Evolutionary conservation across 2,113 vertebrate genomes (phyloP).

Genomic region (Todiramphus saurophagus): DNA sequence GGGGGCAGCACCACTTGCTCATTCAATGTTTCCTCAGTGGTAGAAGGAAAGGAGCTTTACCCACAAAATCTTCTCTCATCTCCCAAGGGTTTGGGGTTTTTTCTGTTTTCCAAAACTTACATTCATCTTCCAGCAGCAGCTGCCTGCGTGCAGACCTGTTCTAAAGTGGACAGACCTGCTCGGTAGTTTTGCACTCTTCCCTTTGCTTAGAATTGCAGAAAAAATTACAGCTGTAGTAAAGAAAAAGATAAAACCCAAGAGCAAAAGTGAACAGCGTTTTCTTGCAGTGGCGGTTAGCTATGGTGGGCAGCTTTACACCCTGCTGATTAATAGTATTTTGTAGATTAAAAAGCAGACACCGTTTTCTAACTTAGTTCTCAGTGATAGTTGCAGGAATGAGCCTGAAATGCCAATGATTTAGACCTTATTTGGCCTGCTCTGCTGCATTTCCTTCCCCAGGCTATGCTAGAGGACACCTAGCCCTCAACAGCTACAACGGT

Average conservation of each 20-base stretch:
- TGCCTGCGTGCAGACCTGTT: not conserved
- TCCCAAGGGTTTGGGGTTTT: not conserved
- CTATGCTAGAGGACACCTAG: not conserved
- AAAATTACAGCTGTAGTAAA: not conserved
- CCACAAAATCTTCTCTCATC: not conserved
- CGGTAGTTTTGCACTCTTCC: not conserved
- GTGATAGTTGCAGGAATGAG: not conserved
- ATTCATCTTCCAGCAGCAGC: not conserved
- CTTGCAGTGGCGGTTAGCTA: not conserved
- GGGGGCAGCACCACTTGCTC: not conserved
- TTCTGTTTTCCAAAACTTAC: not conserved
- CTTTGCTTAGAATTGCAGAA: not conserved
- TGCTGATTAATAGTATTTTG: not conserved
- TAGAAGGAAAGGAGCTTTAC: not conserved
- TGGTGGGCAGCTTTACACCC: not conserved
- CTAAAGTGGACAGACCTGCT: rapidly evolving
- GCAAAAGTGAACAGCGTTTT: not conserved
- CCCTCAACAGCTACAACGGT: not conserved
- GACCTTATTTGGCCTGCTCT: not conserved
- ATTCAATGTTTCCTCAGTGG: rapidly evolving
- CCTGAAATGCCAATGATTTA: not conserved
- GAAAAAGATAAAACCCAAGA: not conserved
- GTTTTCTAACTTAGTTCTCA: not conserved
- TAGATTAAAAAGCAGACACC: not conserved
- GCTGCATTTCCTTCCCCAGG: not conserved